Evolutionary conservation across 2,888 invertebrate species (phyloP).

Genomic region (Lycaena phlaeas): DNA sequence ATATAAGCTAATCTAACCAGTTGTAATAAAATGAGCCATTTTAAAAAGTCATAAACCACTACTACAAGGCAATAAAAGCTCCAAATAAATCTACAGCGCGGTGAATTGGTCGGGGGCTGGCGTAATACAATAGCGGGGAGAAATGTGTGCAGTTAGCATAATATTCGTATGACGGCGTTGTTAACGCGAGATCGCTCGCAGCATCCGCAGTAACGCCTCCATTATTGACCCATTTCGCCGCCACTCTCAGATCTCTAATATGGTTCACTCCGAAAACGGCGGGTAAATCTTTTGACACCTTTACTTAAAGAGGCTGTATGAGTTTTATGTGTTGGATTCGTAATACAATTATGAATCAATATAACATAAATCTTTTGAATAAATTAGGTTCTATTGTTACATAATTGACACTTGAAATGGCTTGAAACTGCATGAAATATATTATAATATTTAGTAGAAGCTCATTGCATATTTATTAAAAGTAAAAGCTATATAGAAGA

Average conservation of each 20-base stretch:
- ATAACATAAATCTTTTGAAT: too few relatives aligned
- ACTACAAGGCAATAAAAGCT: background rate
- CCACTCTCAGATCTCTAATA: background rate
- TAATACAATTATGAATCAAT: too few relatives aligned
- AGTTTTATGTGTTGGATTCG: too few relatives aligned
- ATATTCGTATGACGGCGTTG: conserved; percentile 8
- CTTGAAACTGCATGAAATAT: too few relatives aligned
- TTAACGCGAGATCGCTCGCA: conserved; percentile 1
- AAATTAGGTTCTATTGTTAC: too few relatives aligned
- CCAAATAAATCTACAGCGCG: background rate
- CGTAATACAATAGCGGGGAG: conserved; percentile 4
- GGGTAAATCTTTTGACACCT: background rate
- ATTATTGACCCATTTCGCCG: background rate
- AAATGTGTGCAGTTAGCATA: conserved; percentile 9
- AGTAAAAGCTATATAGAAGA: too few relatives aligned
- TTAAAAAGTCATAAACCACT: background rate
- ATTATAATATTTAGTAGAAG: too few relatives aligned
- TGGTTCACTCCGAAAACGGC: background rate
- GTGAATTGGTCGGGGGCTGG: conserved; percentile 6
- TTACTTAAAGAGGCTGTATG: too few relatives aligned
- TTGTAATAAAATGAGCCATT: too few relatives aligned
- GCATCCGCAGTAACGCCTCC: background rate
- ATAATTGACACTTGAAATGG: too few relatives aligned
- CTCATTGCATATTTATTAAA: too few relatives aligned
- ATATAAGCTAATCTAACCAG: too few relatives aligned